phyloP scores from a whole-genome alignment of 2,113 vertebrate genomes.

The Pipra filicauda region DNA sequence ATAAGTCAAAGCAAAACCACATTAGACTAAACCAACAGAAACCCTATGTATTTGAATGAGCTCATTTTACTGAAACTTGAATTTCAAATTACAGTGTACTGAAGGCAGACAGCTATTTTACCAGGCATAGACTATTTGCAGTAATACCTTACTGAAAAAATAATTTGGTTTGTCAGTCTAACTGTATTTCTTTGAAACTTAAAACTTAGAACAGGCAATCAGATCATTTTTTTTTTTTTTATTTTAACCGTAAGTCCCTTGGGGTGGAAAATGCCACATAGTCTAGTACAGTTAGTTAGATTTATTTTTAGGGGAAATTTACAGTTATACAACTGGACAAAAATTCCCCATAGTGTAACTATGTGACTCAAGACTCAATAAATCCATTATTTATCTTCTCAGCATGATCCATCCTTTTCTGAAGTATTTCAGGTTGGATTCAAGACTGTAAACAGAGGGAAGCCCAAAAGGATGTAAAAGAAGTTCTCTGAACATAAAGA shows the following conservation, averaged over 20 bases:
- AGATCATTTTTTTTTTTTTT: not conserved
- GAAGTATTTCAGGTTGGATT: not conserved
- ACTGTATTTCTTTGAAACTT: not conserved
- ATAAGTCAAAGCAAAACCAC: conserved; percentile 38
- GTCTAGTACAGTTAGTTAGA: not conserved
- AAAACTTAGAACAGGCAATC: not conserved
- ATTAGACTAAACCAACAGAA: conserved; percentile 38
- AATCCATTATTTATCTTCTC: not conserved
- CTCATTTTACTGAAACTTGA: conserved; percentile 6
- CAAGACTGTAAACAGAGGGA: not conserved
- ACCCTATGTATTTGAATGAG: not conserved
- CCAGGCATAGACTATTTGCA: not conserved
- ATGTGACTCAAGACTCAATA: not conserved
- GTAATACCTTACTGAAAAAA: not conserved
- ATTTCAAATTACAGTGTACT: not conserved
- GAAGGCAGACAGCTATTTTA: conserved; percentile 25
- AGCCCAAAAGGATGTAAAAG: not conserved
- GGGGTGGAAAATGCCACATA: not conserved
- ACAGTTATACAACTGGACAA: not conserved
- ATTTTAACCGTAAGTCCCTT: not conserved
- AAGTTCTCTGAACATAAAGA: not conserved
- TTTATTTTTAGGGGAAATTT: not conserved
- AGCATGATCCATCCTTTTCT: not conserved
- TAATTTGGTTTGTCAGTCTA: not conserved
- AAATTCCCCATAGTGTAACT: not conserved